phyloP scores from a whole-genome alignment of 2,797 vertebrate species.

The Telmatherina bonti region DNA sequence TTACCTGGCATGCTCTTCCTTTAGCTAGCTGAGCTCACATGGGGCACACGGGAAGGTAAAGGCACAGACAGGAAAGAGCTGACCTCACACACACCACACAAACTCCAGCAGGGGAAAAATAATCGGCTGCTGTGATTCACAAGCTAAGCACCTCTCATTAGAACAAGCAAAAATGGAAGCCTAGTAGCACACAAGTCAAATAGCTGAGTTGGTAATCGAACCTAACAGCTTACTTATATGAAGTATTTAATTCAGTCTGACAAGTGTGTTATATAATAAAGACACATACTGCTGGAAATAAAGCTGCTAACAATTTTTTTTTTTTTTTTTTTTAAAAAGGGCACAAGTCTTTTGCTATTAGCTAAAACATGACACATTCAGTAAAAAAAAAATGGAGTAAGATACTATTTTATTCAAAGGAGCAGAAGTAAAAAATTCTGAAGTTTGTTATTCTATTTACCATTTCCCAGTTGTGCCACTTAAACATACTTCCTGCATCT shows the following conservation, averaged over 20 bases:
- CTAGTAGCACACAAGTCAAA: not conserved
- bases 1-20: conserved; percentile 66
- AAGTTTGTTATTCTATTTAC: conserved; percentile 10
- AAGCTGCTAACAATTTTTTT: conserved; percentile 7
- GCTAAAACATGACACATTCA: not conserved
- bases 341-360: not conserved
- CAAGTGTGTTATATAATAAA: conserved; percentile 27
- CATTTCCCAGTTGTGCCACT: conserved; percentile 18
- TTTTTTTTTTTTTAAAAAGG: conserved; percentile 5
- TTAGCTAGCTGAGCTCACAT: conserved; percentile 51
- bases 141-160: conserved; percentile 59
- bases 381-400: not conserved
- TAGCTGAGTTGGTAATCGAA: not conserved
- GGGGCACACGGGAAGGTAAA: conserved; percentile 58
- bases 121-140: conserved; percentile 64
- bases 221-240: conserved; percentile 17
- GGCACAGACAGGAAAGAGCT: conserved; percentile 42
- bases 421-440: conserved; percentile 1
- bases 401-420: not conserved
- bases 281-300: conserved; percentile 14
- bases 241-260: conserved; percentile 10
- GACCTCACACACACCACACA: conserved; percentile 52
- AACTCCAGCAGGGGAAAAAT: conserved; percentile 67
- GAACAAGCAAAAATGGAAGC: conserved; percentile 22
- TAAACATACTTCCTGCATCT: conserved; percentile 33